A percentile compares a stretch with the other conserved stretches of the same genome.
These are phyloP conservation scores for Strigamia maritima DNA, from an alignment of 2,888 invertebrate genomes.

Conservation along the genomic window DNA sequence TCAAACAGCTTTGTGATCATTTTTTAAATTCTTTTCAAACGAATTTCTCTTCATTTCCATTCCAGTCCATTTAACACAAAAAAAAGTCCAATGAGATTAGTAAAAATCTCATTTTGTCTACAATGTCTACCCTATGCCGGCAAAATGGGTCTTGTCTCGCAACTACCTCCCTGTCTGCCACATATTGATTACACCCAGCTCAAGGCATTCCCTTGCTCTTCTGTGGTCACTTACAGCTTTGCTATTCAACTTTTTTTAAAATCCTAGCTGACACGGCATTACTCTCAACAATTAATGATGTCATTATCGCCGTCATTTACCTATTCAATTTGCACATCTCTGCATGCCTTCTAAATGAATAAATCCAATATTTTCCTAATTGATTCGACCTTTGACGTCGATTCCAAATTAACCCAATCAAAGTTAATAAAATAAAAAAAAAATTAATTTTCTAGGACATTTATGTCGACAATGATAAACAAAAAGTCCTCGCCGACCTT, in stretches of 20 bases:
- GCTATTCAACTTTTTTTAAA: slow-evolving; percentile 21
- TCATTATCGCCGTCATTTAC: neutral
- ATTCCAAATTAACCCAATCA: no score
- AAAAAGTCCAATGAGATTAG: neutral
- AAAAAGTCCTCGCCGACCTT: slow-evolving; percentile 18
- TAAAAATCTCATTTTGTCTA: slow-evolving; percentile 16
- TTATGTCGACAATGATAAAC: slow-evolving; percentile 7
- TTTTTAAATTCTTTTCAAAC: neutral
- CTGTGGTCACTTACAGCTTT: slow-evolving; percentile 17
- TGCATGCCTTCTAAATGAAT: no score
- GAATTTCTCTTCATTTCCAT: neutral
- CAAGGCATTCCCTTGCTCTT: slow-evolving; percentile 27
- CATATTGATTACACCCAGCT: slow-evolving; percentile 22
- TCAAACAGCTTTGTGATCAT: neutral
- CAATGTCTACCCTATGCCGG: neutral
- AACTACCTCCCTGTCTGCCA: slow-evolving; percentile 25
- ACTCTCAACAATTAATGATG: slow-evolving; percentile 20
- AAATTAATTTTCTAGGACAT: neutral
- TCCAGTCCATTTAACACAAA: neutral
- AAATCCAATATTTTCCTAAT: neutral
- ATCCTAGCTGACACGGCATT: neutral
- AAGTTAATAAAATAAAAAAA: no score
- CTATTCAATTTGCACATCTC: neutral
- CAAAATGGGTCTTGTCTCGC: neutral
- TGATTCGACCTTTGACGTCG: neutral